phyloP scores from a whole-genome alignment of 2,888 invertebrate species.

The Tiliacea citrago region DNA sequence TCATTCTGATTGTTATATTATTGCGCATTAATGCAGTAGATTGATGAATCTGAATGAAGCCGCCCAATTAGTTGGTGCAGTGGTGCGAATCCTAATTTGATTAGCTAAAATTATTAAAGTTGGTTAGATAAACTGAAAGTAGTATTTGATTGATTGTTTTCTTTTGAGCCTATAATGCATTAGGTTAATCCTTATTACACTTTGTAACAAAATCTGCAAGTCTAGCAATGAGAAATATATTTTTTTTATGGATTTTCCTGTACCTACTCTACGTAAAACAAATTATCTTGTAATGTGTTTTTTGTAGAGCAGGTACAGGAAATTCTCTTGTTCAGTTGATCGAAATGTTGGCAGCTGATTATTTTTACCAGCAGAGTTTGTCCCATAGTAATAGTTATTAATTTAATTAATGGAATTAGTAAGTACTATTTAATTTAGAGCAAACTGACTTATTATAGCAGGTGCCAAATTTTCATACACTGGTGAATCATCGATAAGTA shows the following conservation, averaged over 20 bases:
- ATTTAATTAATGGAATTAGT: not conserved
- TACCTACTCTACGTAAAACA: no score
- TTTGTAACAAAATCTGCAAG: not conserved
- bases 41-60: not conserved
- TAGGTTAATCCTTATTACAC: not conserved
- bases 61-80: not conserved
- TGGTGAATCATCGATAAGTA: not conserved
- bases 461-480: no score
- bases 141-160: not conserved
- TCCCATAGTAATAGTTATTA: not conserved
- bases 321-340: not conserved
- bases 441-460: not conserved
- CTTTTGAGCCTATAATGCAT: not conserved
- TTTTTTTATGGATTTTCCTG: no score
- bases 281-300: not conserved
- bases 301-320: no score
- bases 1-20: not conserved
- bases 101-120: not conserved
- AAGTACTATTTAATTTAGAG: not conserved
- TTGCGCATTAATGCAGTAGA: not conserved
- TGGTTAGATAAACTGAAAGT: not conserved
- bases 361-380: not conserved
- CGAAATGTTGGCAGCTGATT: not conserved
- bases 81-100: not conserved
- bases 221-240: not conserved